Base-by-base conservation (phyloP, 1,140 invertebrate genomes). In the Drosophila gunungcola region DNA sequence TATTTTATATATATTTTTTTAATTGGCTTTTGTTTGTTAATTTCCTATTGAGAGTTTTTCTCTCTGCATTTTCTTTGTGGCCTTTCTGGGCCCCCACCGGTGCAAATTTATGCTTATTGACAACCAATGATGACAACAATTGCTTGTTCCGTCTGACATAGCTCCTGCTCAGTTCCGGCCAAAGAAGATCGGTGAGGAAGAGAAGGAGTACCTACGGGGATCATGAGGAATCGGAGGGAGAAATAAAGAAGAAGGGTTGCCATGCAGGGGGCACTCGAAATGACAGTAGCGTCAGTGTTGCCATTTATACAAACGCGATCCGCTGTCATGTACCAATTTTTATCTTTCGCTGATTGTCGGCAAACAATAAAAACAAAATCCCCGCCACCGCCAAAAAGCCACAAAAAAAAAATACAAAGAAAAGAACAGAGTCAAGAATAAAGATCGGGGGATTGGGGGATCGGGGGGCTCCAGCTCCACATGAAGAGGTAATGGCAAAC, bases 91-190 rank as follows among this genome's bases (percentile, higher is more conserved):
- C 88, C 80, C 84, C 83, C 81, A 80, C 80, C 69, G 84, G 84
- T 80, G 84, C 81, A 91, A 89, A 91, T 91, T 91, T 91, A 91
- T 91, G 90, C 89, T 91, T 89, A 91, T 91, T 90, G 89, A 86
- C 81, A 89, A 91, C 91, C 89, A 91, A 91, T 91, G 81, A 91
- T 91, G 89, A 91, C 89, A 91, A 91, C 89, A 91, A 91, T 91
- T 85, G 89, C 84, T 90, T 91, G 81, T 84, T 89, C 85, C 84
- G 84, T 83, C 79, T 74, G 68, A 83, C 67, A 70, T 56, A 41
- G 55, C 49, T 65, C 73, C 53, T 56, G 53, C 53, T 75, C 61
- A 76, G 73, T 76, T 76, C 73, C 73, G 73, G 73, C 73, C 58
- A 45, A 25, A 7, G 25, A 29, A 36, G 51, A 61, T 29, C 55